phyloP scores from a whole-genome alignment of 1,140 invertebrate genomes.

The Platyscapa corneri region DNA sequence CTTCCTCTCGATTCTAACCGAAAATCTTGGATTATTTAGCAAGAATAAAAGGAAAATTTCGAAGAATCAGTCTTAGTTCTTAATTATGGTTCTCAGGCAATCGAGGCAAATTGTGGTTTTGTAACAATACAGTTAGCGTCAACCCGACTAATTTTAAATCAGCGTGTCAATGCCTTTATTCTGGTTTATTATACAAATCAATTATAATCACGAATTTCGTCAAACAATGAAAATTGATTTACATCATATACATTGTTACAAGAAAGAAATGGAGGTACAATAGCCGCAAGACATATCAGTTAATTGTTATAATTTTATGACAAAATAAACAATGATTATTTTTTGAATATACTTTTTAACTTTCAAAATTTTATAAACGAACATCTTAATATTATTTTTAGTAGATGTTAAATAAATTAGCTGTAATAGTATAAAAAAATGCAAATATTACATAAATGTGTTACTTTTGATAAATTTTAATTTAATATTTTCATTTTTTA shows the following conservation, averaged over 20 bases:
- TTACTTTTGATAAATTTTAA: too few relatives aligned
- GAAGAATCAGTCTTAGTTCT: not conserved
- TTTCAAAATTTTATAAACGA: too few relatives aligned
- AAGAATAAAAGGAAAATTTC: not conserved
- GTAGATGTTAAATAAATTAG: too few relatives aligned
- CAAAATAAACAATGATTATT: too few relatives aligned
- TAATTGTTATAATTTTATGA: too few relatives aligned
- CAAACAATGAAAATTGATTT: not conserved
- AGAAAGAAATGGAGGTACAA: not conserved
- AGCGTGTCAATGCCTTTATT: not conserved
- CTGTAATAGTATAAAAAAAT: too few relatives aligned
- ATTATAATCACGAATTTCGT: not conserved
- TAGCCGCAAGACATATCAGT: not conserved
- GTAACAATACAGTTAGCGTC: too few relatives aligned
- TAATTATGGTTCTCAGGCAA: not conserved
- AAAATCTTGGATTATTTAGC: not conserved
- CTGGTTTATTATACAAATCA: not conserved
- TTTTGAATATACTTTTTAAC: too few relatives aligned
- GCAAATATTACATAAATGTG: too few relatives aligned
- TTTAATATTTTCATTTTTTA: too few relatives aligned
- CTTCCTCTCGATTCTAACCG: not conserved
- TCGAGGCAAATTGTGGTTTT: not conserved
- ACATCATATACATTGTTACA: not conserved
- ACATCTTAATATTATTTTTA: too few relatives aligned
- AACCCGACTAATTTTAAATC: too few relatives aligned